Base-by-base conservation (phyloP, 1,140 invertebrate genomes). In the Drosophila cardini region DNA sequence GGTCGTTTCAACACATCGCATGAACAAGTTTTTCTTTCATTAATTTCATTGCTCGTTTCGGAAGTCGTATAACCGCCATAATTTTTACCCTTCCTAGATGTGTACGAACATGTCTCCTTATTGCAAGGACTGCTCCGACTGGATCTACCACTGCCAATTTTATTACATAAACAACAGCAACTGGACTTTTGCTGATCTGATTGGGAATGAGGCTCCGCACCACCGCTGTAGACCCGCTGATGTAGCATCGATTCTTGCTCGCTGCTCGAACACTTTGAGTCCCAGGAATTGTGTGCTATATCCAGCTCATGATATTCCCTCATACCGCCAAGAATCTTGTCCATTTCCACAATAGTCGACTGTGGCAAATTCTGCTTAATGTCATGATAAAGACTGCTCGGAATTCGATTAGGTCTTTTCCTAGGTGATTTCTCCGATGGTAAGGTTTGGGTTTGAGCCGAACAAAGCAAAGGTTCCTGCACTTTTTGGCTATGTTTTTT, bases 31-130 rank as follows among this genome's bases (percentile, higher is more conserved):
- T 38, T 16, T 1, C 8, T 4, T 1, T 10, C 6, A n/a, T 34
- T 69, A 0, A 4, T 18, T 11, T 42, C 72, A n/a, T 34, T 32
- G 16, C 74, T 74, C 32, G 50, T 26, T 21, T 68, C 78, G 0
- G 78, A 81, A n/a, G 68, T n/a, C 9, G 68, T 42, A 11, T 81
- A 81, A 0, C 73, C 73, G 0, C 58, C 73, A 61, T 76, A 62
- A n/a, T 71, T 57, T 7, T 60, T 11, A 43, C 6, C 16, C 5
- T 30, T 38, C 11, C 40, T 26, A 0, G 26, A 3, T 30, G 30
- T 30, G 21, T 53, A 15, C 2, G 6, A 5, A 16, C 40, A 30
- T 9, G 43, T 18, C 15, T 45, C 16, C 6, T 16, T 36, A 6
- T 8, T 18, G 4, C n/a, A 8, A 26, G 4, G 21, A 9, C 9